Evolutionary conservation across 1,140 invertebrate genomes (phyloP).

Genomic region (Xylocopa sonorina): DNA sequence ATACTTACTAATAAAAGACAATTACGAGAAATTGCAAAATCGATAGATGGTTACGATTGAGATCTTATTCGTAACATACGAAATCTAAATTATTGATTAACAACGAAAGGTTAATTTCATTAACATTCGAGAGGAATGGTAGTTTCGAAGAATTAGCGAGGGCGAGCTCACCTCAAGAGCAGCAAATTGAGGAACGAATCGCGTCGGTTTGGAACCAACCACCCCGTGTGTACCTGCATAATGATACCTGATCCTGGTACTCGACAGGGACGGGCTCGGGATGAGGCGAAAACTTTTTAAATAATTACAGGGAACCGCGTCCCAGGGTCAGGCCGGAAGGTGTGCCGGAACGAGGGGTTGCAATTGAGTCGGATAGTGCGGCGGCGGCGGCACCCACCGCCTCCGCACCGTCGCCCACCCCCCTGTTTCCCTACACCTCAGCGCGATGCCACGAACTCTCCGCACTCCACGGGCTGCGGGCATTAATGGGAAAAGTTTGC

Average conservation of each 20-base stretch:
- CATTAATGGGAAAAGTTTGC: constrained; percentile 82
- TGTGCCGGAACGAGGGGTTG: constrained; percentile 63
- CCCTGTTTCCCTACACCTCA: background rate
- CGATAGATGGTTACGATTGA: no score
- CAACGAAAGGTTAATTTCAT: no score
- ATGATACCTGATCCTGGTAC: constrained; percentile 56
- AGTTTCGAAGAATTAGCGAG: background rate
- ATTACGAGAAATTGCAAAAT: no score
- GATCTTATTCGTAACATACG: no score
- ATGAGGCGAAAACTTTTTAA: constrained; percentile 77
- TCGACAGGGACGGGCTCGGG: constrained; percentile 32
- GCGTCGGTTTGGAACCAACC: constrained; percentile 3
- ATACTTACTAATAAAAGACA: no score
- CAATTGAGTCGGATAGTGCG: constrained; percentile 75
- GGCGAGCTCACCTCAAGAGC: background rate
- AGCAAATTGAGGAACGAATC: constrained; percentile 56
- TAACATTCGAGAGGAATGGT: background rate
- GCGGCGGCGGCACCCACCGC: constrained; percentile 19
- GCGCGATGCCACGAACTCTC: constrained; percentile 39
- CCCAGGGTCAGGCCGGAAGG: constrained; percentile 14
- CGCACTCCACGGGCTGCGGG: constrained; percentile 64
- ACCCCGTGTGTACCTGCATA: constrained; percentile 35
- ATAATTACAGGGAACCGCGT: constrained; percentile 76
- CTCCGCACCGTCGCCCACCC: constrained; percentile 12
- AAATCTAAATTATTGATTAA: no score